Evolutionary conservation across 2,797 vertebrate genomes (phyloP), one percentile per base, ranked within the genome.

Genomic region (Liparis tanakae): DNA sequence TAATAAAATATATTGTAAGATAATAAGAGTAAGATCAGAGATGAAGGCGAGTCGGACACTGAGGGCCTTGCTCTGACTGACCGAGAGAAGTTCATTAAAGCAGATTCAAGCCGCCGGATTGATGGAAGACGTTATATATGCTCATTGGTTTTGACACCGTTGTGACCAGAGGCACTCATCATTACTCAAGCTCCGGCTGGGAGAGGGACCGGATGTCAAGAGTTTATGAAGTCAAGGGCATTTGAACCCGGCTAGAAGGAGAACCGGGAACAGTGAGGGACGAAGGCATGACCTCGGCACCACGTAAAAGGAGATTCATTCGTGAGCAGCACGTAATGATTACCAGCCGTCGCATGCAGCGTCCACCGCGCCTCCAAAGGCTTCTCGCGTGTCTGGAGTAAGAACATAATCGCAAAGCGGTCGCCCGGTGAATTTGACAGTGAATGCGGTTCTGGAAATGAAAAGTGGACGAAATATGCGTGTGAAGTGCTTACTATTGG

Each of bases 111-210:
- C 56, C 54, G 80, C 67, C 75, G 73, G 73, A 87, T 70, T 88
- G 83, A 87, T 88, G 74, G 70, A 75, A 61, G 76, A 62, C 72
- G 78, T 91, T 87, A n/a, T n/a, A n/a, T n/a, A n/a, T 81, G 76
- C 50, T 75, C 68, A 65, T 83, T 87, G 70, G 79, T 80, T 83
- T 57, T 76, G 44, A 84, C 84, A 55, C 82, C 65, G 14, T 51
- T 60, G 12, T 74, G 74, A 84, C 76, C 72, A 74, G 54, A 82
- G 54, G 58, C 34, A 34, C 30, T 68, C 20, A 60, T 68, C 20
- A 60, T 87, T 84, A 80, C 17, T 34, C 66, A 76, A 78, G 39
- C 57, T 67, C 46, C 64, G 7, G 55, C 30, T 74, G 74, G 61
- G 36, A 69, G 77, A 76, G 68, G 55, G 59, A 65, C 33, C 56